Evolutionary conservation across 2,113 vertebrate genomes (phyloP).

Genomic region (Gymnorhina tibicen): DNA sequence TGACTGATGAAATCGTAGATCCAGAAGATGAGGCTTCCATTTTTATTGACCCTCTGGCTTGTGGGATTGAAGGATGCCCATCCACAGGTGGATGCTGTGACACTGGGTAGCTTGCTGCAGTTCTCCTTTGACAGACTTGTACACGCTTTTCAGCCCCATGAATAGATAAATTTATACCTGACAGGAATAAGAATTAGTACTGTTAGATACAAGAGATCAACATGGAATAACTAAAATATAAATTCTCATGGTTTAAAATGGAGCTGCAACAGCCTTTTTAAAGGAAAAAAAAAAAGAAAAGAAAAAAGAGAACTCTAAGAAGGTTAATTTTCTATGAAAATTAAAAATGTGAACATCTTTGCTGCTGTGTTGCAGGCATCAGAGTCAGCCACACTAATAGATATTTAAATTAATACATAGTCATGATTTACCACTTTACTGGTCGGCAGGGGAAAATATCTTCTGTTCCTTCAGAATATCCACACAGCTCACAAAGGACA

Average conservation of each 20-base stretch:
- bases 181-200: conserved; percentile 53
- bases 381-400: not conserved
- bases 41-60: conserved; percentile 74
- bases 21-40: conserved; percentile 87
- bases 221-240: not conserved
- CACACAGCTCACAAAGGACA: not conserved
- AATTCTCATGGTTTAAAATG: not conserved
- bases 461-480: not conserved
- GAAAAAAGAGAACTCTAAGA: not conserved
- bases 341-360: not conserved
- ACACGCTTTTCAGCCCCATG: conserved; percentile 88
- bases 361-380: not conserved
- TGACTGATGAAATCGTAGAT: conserved; percentile 65
- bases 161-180: conserved; percentile 90
- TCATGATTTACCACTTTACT: not conserved
- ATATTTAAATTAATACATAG: conserved; percentile 7
- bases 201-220: conserved; percentile 1
- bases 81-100: conserved; percentile 73
- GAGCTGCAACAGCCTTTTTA: not conserved
- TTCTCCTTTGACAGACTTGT: conserved; percentile 78
- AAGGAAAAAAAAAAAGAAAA: no score
- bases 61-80: conserved; percentile 72
- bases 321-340: not conserved
- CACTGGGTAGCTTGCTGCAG: conserved; percentile 72
- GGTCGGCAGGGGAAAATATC: not conserved